A percentile compares a stretch with the other conserved stretches of the same genome.
Evolutionary conservation across 2,797 vertebrate species (phyloP).

Genomic region (Syndactyla subalaris): DNA sequence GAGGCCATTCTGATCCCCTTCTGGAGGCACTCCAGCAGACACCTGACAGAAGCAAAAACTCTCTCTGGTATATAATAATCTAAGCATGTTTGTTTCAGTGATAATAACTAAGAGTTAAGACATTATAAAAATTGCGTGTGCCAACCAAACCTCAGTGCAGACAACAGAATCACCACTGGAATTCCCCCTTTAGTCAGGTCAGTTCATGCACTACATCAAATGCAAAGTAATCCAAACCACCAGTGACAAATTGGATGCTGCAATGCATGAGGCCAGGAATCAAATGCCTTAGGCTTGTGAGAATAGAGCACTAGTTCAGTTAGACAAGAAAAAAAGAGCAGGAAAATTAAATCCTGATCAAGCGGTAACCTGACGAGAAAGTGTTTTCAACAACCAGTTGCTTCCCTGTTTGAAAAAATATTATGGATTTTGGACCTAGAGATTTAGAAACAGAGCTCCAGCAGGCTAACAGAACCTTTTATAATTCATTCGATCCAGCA

Average conservation of each 20-base stretch:
- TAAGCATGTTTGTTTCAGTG: neutral
- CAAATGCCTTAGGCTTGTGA: neutral
- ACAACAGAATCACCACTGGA: neutral
- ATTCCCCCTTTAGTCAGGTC: neutral
- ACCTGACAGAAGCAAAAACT: conserved; percentile 75
- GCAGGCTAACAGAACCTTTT: neutral
- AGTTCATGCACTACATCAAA: neutral
- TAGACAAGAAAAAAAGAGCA: neutral
- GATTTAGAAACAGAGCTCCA: neutral
- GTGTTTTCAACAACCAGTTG: neutral
- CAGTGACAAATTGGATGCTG: neutral
- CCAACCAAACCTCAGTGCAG: neutral
- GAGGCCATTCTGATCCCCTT: conserved; percentile 95
- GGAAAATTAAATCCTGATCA: neutral
- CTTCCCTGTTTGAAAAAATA: neutral
- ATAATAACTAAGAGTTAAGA: neutral
- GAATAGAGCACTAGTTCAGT: neutral
- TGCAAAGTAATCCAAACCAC: neutral
- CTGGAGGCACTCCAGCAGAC: conserved; percentile 80
- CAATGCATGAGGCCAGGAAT: neutral
- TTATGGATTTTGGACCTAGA: neutral
- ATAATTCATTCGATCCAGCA: neutral
- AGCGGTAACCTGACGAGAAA: neutral
- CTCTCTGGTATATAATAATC: neutral
- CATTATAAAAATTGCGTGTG: neutral